Evolutionary conservation across 37 sponge, comb jelly and placozoan genomes (phyloP).

Genomic region (Aphrocallistes beatrix): DNA sequence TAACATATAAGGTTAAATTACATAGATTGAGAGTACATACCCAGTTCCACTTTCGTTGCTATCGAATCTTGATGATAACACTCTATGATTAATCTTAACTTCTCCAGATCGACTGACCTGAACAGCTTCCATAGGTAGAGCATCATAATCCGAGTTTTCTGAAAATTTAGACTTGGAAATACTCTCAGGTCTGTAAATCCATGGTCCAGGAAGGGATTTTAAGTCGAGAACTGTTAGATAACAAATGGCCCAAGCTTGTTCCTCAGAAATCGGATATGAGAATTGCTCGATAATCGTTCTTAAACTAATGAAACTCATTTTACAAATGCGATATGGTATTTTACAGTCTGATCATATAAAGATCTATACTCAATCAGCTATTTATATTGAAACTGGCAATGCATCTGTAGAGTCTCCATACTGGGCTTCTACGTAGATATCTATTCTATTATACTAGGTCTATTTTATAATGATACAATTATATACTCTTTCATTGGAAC

Average conservation of each 20-base stretch:
- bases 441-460: too few species aligned
- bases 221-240: neutral
- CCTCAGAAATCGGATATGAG: neutral
- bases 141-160: neutral
- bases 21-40: neutral
- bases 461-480: too few species aligned
- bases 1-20: neutral
- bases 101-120: neutral
- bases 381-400: too few species aligned
- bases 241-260: slow-evolving; percentile 7
- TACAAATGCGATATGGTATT: too few species aligned
- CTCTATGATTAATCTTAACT: neutral
- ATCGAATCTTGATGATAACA: neutral
- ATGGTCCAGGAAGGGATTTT: slow-evolving; percentile 10
- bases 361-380: too few species aligned
- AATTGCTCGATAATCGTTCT: neutral
- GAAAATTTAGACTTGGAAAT: neutral
- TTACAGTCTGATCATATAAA: too few species aligned
- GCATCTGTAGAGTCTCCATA: too few species aligned
- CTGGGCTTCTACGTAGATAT: too few species aligned
- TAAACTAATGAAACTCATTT: neutral
- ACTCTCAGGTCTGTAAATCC: slow-evolving; percentile 3
- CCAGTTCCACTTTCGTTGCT: neutral
- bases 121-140: neutral
- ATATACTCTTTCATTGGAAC: too few species aligned